A percentile compares a stretch with the other conserved stretches of the same genome.
Conservation (phyloP, 1,140 invertebrate species). For the Drosophila funebris region DNA sequence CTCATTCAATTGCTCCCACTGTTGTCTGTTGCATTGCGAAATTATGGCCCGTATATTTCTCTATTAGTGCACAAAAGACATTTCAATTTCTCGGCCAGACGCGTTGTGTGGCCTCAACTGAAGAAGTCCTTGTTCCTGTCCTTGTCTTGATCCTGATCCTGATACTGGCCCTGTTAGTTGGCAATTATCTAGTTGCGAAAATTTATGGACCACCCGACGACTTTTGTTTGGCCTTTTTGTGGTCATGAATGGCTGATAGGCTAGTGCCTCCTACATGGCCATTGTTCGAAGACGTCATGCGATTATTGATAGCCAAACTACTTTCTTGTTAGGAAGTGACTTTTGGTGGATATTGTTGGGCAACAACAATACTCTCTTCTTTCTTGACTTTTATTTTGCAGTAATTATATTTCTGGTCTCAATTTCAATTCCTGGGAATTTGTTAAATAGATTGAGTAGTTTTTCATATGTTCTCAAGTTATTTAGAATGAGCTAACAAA, state of each 20-base stretch:
- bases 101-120: slow-evolving; percentile 60
- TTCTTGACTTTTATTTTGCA: slow-evolving; percentile 18
- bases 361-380: slow-evolving; percentile 50
- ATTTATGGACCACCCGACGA: slow-evolving; percentile 68
- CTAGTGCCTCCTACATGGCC: slow-evolving; percentile 64
- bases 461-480: not conserved
- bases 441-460: not conserved
- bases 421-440: slow-evolving; percentile 47
- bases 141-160: not conserved
- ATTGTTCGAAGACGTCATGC: slow-evolving; percentile 59
- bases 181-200: slow-evolving; percentile 72
- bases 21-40: slow-evolving; percentile 61
- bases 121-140: no score
- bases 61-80: slow-evolving; percentile 75
- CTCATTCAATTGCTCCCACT: slow-evolving; percentile 46
- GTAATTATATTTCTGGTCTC: slow-evolving; percentile 37
- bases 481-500: not conserved
- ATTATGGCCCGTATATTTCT: slow-evolving; percentile 73
- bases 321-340: slow-evolving; percentile 72
- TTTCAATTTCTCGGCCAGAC: slow-evolving; percentile 65
- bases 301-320: slow-evolving; percentile 73
- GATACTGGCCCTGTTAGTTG: slow-evolving; percentile 25
- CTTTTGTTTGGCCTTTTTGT: slow-evolving; percentile 76
- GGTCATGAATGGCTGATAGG: slow-evolving; percentile 70
- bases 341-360: slow-evolving; percentile 41